Evolutionary conservation across 2,113 vertebrate genomes (phyloP), one percentile per base, ranked within the genome.

Genomic region (Cercopithecus mona): DNA sequence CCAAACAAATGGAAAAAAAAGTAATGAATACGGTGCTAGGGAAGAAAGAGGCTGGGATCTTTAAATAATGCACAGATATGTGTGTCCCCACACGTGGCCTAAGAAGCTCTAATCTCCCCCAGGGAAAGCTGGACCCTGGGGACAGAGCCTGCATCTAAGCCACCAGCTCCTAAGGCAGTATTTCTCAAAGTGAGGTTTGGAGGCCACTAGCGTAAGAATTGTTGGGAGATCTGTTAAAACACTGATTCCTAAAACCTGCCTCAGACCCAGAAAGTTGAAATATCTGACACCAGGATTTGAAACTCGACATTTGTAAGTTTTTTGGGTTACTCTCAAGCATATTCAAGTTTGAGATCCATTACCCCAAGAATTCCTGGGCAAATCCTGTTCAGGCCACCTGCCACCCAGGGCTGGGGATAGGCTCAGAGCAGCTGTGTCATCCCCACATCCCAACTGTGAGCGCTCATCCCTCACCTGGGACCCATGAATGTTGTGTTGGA

Each of bases 401-500:
- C 97, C 66, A 25, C 97, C 98, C 91, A 85, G 95, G 91, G 93
- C 85, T 85, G 7, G 68, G 13, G 22, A 95, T 50, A 88, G 97
- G 95, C 97, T 98, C 90, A 0, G 8, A 82, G 70, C 82, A 83
- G 94, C 93, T 92, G 90, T 88, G 95, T 95, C 85, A 93, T 96
- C 97, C 97, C 97, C 12, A 50, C 94, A 70, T 96, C 98, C 97
- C 97, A 98, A 94, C 97, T 93, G 80, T 96, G 95, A 97, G 97
- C 20, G 80, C 89, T 97, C 94, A 92, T 96, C 94, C 96, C 96
- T 98, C 98, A 92, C 98, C 97, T 88, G 98, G 98, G 98, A 98
- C 96, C 98, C 96, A 98, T 99, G 98, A 99, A 98, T 95, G 82
- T 3, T 61, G 97, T 92, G 95, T 40, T 97, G 97, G 97, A 97